Evolutionary conservation across 2,888 invertebrate species (phyloP).

Genomic region (Lithophane socia): DNA sequence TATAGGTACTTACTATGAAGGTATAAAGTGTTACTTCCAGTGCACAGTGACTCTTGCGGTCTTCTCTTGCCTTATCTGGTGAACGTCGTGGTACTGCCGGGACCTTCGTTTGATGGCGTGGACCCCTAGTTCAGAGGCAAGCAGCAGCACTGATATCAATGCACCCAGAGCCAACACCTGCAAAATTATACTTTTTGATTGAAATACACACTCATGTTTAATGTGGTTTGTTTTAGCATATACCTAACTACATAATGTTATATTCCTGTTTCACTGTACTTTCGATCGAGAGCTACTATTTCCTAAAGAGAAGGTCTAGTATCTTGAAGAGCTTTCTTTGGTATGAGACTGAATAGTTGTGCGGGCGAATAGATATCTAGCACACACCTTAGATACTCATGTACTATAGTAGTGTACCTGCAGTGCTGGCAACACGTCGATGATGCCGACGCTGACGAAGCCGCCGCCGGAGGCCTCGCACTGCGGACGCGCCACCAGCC

Average conservation of each 20-base stretch:
- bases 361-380: not conserved
- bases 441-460: conserved; percentile 89
- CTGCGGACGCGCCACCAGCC: conserved; percentile 89
- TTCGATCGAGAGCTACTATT: not conserved
- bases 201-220: no score
- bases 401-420: conserved; percentile 64
- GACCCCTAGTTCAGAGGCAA: conserved; percentile 58
- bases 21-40: not conserved
- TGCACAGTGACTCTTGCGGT: not conserved
- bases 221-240: not conserved
- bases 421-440: conserved; percentile 88
- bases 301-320: not conserved
- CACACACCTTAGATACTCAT: not conserved
- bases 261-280: not conserved
- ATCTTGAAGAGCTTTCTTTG: not conserved
- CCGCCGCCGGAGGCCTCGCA: conserved; percentile 87
- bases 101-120: conserved; percentile 21
- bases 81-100: not conserved
- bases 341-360: not conserved
- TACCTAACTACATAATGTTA: not conserved
- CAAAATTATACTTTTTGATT: conserved; percentile 1
- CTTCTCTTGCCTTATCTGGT: not conserved
- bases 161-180: conserved; percentile 64
- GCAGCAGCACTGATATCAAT: conserved; percentile 54
- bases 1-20: not conserved